Base-by-base conservation (phyloP, 2,797 vertebrate species). In the Bradypodion ventrale region DNA sequence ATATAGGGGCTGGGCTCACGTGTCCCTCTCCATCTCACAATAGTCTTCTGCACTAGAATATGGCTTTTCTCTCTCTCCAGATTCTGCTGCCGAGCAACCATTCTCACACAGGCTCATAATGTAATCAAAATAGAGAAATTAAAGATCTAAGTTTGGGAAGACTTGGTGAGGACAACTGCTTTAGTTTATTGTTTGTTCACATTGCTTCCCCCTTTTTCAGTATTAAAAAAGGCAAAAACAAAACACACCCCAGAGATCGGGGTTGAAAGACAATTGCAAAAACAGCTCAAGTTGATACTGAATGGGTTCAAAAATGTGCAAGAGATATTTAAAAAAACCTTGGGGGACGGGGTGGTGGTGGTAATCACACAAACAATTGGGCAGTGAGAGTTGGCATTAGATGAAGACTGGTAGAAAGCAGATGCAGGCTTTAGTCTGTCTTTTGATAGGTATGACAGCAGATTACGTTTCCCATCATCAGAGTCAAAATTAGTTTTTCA, bases 401-500 rank as follows among this genome's bases (percentile, higher is more conserved):
- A 79, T 65, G 52, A 65, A 32, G 27, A 27, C 4, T 5, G 75
- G 73, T 35, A 3, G 82, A 88, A 44, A 86, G 65, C 75, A 27
- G 88, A 0, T 25, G 23, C 29, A 3, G 1, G 79, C 0, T 84
- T 91, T 94, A 94, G 80, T 96, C 93, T 0, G 90, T 97, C 90
- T 95, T 99, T 90, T 96, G 95, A 0, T 99, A 99, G 85, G 86
- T 90, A 81, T 98, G 98, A 32, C 92, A 96, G 90, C 91, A 94
- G 73, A 98, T 93, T 0, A 96, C 91, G 0, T 90, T 94, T 80
- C 97, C 98, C 0, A 98, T 42, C 56, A 96, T 97, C 63, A 99
- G 97, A 0, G 97, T 99, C 97, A 99, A 95, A 27, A 95, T 90
- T 86, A 99, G 96, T 59, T 90, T 93, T 44, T 97, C 96, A 12